Conservation (phyloP, 2,113 vertebrate species). For the Caretta caretta region DNA sequence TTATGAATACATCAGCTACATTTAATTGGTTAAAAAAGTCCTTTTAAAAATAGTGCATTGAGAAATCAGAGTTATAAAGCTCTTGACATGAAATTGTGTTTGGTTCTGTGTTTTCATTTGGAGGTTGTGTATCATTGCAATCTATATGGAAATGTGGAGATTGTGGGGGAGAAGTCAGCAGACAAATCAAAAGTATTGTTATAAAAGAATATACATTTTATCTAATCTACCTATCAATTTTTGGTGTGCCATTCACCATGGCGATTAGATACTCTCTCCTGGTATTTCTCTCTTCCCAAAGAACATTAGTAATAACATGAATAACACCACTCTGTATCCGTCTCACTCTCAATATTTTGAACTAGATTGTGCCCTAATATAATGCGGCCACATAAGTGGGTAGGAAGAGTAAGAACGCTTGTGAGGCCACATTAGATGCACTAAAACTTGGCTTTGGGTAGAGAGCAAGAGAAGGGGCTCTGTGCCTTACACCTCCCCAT, state of each 20-base stretch:
- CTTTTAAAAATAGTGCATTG: background rate
- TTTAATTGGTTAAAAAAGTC: background rate
- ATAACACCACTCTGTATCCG: background rate
- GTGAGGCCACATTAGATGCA: background rate
- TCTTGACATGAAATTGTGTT: background rate
- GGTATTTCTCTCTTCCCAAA: background rate
- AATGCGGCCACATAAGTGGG: background rate
- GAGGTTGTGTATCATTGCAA: background rate
- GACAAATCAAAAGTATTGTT: background rate
- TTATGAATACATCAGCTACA: background rate
- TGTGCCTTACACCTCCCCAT: background rate
- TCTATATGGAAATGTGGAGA: background rate
- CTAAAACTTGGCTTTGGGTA: background rate
- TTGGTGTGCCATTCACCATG: background rate
- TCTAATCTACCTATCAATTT: background rate
- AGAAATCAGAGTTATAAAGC: background rate
- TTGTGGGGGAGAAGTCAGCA: background rate
- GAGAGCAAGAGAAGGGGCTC: background rate
- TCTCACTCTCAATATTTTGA: background rate
- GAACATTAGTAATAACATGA: background rate
- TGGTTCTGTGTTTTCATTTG: background rate
- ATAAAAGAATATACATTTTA: background rate
- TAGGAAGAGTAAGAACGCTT: background rate
- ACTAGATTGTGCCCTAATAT: background rate
- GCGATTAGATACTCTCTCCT: background rate